Conservation (phyloP, 2,113 vertebrate genomes). For the Bothrops jararaca region DNA sequence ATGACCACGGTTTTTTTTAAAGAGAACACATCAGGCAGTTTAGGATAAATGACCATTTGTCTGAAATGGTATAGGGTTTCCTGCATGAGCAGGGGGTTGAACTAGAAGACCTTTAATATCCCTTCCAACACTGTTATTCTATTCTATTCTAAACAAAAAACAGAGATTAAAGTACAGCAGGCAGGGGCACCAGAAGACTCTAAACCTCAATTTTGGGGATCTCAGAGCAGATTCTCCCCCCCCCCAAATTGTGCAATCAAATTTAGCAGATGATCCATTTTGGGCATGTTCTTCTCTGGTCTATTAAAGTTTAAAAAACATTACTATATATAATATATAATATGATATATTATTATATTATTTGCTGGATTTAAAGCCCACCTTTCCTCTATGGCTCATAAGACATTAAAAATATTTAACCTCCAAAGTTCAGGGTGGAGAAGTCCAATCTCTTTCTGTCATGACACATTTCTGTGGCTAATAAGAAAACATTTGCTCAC, state of each 20-base stretch:
- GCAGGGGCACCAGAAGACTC: background rate
- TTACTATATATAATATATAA: background rate
- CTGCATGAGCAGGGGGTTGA: too few species aligned
- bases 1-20: background rate
- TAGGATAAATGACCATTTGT: background rate
- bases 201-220: background rate
- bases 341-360: background rate
- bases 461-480: background rate
- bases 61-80: too few species aligned
- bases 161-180: background rate
- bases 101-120: too few species aligned
- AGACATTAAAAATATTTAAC: background rate
- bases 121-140: too few species aligned
- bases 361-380: background rate
- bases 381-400: background rate
- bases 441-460: background rate
- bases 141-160: background rate
- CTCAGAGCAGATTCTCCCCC: background rate
- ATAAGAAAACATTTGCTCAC: background rate
- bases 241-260: background rate
- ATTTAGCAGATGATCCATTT: background rate
- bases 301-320: background rate
- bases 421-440: background rate
- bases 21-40: background rate
- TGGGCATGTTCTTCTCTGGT: background rate